Evolutionary conservation across 1,140 invertebrate genomes (phyloP), one percentile per base, ranked within the genome.

Genomic region (Drosophila nasuta): DNA sequence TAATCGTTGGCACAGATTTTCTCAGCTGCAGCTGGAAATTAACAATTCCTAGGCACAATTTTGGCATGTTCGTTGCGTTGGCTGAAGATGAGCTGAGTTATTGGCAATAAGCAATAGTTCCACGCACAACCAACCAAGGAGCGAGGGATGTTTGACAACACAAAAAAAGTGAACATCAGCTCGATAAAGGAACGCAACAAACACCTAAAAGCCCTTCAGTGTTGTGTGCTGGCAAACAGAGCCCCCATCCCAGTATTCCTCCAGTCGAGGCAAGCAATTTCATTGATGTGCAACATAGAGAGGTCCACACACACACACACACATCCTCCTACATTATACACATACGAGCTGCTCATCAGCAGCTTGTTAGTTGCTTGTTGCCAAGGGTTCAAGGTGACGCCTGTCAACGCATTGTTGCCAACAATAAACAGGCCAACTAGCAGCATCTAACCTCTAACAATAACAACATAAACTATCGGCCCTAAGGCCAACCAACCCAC

Each of bases 281-380:
- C 52, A 63, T 41, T 69, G 51, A 11, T 33, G 15, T 71, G 51
- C 11, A 15, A 33, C 8, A 20, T 33, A 48, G 28, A 38, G 15
- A 45, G 17, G 41, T 38, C 2, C 11, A 35, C 7, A 5, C 43
- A 60, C 11, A 5, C 43, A 60, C 11, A 60, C 13, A 60, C 11
- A 43, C 35, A 15, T 15, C 5, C 15, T 33, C 41, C 35, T 25
- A 35, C 25, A 45, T 56, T 41, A 45, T 48, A 51, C 11, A 57
- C 65, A 71, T 45, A 75, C 57, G 56, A 71, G 43, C 17, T 66
- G 60, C 57, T 76, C 77, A 67, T 71, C 73, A 62, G 46, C 60
- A 71, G 73, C 66, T 75, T 78, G 72, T 78, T 75, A 70, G 35
- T 62, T 66, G 57, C 60, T 60, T 46, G 64, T 74, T 49, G 69